Percentiles rank a stretch among this genome's conserved stretches.
Evolutionary conservation across 2,113 vertebrate species (phyloP).

Genomic region (Paracyprichromis sp.): DNA sequence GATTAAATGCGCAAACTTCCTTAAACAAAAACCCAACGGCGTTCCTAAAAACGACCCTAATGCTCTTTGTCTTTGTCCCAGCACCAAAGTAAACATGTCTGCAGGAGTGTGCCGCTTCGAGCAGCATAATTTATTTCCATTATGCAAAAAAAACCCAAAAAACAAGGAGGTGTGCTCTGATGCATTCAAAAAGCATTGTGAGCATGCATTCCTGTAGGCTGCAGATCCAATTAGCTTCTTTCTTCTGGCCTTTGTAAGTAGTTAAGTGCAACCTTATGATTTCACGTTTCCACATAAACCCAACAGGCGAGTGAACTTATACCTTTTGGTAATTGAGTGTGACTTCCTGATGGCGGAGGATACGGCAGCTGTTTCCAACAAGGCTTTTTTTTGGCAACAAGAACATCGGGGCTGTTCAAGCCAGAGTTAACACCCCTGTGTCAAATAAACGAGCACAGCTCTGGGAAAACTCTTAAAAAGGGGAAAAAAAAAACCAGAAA

Average conservation of each 20-base stretch:
- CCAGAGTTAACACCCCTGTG: slow-evolving; percentile 15
- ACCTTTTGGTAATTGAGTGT: slow-evolving; percentile 56
- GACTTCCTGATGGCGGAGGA: slow-evolving; percentile 58
- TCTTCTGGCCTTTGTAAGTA: slow-evolving; percentile 14
- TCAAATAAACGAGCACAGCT: slow-evolving; percentile 18
- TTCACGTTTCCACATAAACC: slow-evolving; percentile 34
- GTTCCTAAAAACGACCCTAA: neutral
- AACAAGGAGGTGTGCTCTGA: neutral
- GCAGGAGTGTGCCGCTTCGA: neutral
- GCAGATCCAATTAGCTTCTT: slow-evolving; percentile 35
- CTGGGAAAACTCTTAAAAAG: neutral
- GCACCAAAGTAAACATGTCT: neutral
- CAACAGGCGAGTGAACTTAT: slow-evolving; percentile 18
- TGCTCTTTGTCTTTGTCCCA: neutral
- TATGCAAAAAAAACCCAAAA: neutral
- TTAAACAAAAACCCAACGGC: neutral
- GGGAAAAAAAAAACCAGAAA: neutral
- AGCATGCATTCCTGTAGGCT: slow-evolving; percentile 13
- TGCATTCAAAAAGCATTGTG: neutral
- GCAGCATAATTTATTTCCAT: neutral
- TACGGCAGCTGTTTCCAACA: slow-evolving; percentile 41
- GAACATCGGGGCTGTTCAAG: neutral
- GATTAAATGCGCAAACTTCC: slow-evolving; percentile 25
- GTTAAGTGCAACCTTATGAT: slow-evolving; percentile 34
- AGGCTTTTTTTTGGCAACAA: slow-evolving; percentile 19